Base-by-base conservation (phyloP, 2,113 vertebrate species). In the Pagrus major region DNA sequence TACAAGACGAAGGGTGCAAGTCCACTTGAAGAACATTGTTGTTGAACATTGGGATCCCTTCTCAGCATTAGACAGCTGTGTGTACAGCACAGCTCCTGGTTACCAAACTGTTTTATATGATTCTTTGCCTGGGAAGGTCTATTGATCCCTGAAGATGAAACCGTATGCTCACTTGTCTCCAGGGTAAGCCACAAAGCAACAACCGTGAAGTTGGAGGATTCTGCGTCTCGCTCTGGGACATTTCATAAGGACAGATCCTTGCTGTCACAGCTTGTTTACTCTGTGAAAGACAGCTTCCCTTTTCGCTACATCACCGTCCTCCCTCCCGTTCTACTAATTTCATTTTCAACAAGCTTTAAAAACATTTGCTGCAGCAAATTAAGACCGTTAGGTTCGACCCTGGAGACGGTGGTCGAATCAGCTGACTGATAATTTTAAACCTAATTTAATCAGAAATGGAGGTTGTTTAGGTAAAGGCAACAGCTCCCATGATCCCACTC, bases 141-240 rank as follows among this genome's bases (percentile, higher is more conserved):
- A 68, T 56, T 29, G 23, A 72, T 76, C 55, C 21, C 23, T 9
- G 23, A n/a, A 70, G 64, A 55, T 42, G 18, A 66, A 42, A 35
- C 33, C 5, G 11, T 4, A n/a, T 27, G 72, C 55, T 72, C 49
- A 23, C n/a, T 25, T 20, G 12, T 3, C 25, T 59, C 37, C 15
- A 14, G 41, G 49, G 33, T 41, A 27, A 31, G 20, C n/a, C 1
- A 21, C 21, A 55, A 29, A 71, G 59, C 59, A 56, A 23, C 41
- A 65, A 23, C 18, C 2, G 7, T 71, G 33, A 76, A 41, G 55
- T 25, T 56, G 0, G 25, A 49, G 41, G 59, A 51, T 76, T 41
- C 16, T 0, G 33, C 5, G 31, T 44, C 31, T 3, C 3, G 29
- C 12, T 9, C 20, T 0, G 39, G 55, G 71, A 69, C 25, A 46